phyloP scores from a whole-genome alignment of 2,888 invertebrate species.

The Asteroscopus sphinx region DNA sequence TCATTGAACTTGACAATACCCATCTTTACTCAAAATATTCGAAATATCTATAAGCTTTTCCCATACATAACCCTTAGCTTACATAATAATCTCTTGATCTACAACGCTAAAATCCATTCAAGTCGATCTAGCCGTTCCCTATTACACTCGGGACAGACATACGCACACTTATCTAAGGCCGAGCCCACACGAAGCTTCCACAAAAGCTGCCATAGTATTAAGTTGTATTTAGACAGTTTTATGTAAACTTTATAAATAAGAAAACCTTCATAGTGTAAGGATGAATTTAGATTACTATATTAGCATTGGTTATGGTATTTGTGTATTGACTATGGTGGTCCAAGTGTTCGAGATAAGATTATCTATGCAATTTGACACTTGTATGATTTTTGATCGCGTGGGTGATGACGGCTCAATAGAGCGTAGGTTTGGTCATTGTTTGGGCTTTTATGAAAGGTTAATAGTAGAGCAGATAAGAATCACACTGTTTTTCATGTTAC shows the following conservation, averaged over 20 bases:
- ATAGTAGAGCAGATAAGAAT: slow-evolving; percentile 33
- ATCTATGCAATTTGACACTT: slow-evolving; percentile 57
- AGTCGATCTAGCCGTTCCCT: slow-evolving; percentile 32
- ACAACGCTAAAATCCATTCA: slow-evolving; percentile 27
- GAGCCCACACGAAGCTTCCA: slow-evolving; percentile 56
- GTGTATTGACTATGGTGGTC: slow-evolving; percentile 70
- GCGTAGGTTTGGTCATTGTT: slow-evolving; percentile 50
- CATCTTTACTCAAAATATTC: slow-evolving; percentile 18
- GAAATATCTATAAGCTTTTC: slow-evolving; percentile 5
- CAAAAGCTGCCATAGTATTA: slow-evolving; percentile 54
- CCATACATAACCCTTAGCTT: slow-evolving; percentile 12
- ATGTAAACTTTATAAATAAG: slow-evolving; percentile 59
- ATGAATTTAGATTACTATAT: slow-evolving; percentile 83
- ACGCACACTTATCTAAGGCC: slow-evolving; percentile 15
- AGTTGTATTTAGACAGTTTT: slow-evolving; percentile 61
- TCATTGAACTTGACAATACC: not conserved
- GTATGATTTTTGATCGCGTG: slow-evolving; percentile 50
- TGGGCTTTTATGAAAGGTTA: slow-evolving; percentile 30
- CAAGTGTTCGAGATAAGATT: slow-evolving; percentile 57
- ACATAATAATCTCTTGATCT: slow-evolving; percentile 29
- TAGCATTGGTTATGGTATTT: slow-evolving; percentile 77
- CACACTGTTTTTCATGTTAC: slow-evolving; percentile 14
- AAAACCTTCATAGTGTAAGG: slow-evolving; percentile 68
- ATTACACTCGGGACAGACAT: slow-evolving; percentile 42
- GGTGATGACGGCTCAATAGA: slow-evolving; percentile 55